These are phyloP conservation scores for Miltochrista miniata DNA, from an alignment of 2,888 invertebrate species.

Conservation along the genomic window DNA sequence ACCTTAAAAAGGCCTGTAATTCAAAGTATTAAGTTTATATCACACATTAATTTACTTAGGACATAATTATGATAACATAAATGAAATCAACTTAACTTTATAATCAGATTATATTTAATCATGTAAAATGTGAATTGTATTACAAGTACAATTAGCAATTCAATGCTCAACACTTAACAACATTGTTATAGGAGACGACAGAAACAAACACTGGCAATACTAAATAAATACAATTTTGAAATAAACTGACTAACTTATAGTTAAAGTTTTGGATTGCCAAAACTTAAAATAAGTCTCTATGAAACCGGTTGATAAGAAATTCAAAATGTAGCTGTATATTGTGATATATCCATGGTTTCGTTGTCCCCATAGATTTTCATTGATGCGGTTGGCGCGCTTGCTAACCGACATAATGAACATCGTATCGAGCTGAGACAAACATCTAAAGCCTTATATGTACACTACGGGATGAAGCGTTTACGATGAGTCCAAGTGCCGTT, in stretches of 20 bases:
- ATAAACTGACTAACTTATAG: conserved; percentile 81
- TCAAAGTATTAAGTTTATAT: conserved; percentile 68
- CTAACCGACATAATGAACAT: conserved; percentile 76
- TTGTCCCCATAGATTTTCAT: conserved; percentile 64
- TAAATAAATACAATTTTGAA: conserved; percentile 73
- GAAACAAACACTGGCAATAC: conserved; percentile 59
- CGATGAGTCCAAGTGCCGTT: conserved; percentile 53
- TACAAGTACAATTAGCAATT: conserved; percentile 60
- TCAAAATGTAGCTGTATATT: conserved; percentile 38
- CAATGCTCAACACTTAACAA: conserved; percentile 47
- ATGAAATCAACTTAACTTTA: conserved; percentile 36
- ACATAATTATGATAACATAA: conserved; percentile 42
- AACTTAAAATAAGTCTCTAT: conserved; percentile 81
- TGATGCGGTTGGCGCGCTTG: conserved; percentile 69
- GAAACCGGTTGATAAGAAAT: conserved; percentile 61
- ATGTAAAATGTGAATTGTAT: conserved; percentile 55
- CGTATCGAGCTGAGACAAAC: conserved; percentile 66
- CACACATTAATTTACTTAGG: conserved; percentile 75
- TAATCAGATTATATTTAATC: conserved; percentile 40
- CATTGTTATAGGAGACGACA: conserved; percentile 66
- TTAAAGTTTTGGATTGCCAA: conserved; percentile 82
- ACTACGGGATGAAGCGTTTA: conserved; percentile 38
- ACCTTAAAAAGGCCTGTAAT: conserved; percentile 70
- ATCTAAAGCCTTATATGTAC: conserved; percentile 65
- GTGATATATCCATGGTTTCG: conserved; percentile 33